Conservation (phyloP, 2,797 vertebrate species). For the Erithacus rubecula region DNA sequence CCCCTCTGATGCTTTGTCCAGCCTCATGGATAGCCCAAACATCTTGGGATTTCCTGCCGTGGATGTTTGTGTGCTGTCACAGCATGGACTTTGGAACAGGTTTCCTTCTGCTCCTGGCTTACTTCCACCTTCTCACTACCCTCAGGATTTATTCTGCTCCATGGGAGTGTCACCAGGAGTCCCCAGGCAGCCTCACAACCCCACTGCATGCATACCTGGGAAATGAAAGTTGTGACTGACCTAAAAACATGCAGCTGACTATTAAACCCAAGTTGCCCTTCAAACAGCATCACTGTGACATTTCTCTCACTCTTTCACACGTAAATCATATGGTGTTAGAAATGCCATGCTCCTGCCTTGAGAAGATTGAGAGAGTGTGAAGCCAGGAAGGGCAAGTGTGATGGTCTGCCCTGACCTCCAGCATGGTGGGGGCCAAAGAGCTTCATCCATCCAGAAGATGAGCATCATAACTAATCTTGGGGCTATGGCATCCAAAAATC, state of each 20-base stretch:
- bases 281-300: rapidly evolving
- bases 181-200: background rate
- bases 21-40: background rate
- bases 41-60: rapidly evolving
- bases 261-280: background rate
- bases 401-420: background rate
- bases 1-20: background rate
- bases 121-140: background rate
- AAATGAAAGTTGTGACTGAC: background rate
- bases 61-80: background rate
- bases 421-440: background rate
- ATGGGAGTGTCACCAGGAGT: background rate
- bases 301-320: background rate
- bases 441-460: background rate
- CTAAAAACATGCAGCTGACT: background rate
- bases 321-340: background rate
- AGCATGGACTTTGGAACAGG: background rate
- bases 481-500: background rate
- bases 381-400: background rate
- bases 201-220: background rate
- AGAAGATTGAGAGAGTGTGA: background rate
- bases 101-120: background rate
- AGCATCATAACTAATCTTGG: background rate
- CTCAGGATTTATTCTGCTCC: background rate
- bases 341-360: background rate